Evolutionary conservation across 1,140 invertebrate genomes (phyloP), one percentile per base, ranked within the genome.

Genomic region (Drosophila willistoni): DNA sequence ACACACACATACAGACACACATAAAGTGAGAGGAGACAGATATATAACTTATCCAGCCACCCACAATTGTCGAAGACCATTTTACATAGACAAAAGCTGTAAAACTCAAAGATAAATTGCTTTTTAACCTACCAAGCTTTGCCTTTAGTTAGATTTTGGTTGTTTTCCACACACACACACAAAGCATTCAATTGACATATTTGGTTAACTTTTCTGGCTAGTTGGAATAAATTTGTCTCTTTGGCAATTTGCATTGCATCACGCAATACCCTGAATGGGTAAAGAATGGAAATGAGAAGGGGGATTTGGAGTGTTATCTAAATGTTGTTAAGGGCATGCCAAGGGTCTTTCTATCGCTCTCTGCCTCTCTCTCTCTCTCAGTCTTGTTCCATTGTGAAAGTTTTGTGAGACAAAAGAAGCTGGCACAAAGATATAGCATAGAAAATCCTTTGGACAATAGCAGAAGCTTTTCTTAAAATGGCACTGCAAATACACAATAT

Each of bases 61-160:
- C 64, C 77, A 72, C 73, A 54, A 51, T 22, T 41, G 25, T 57
- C 44, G 19, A 61, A 68, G 72, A 81, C 67, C 79, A 86, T 70
- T 86, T 83, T 86, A 19, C 44, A 12, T 51, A 87, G 81, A 86
- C 83, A 86, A 86, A 83, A 76, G 82, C 79, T 72, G 65, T 68
- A 47, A 89, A 87, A 86, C 83, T 89, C 84, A 86, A 86, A 86
- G 83, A 86, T 86, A 86, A 86, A 86, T 86, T 86, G 83, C 83
- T 77, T 86, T 86, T 86, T 86, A 86, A 86, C 81, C 83, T 86
- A 87, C 83, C 83, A 77, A 77, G 70, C 83, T 79, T 57, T 78
- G 76, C 60, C 77, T 73, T 76, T 86, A 76, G 64, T 71, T 77
- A 77, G 79, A 79, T 86, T 29, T 86, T 87, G 83, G 77, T 77